Base-by-base conservation (phyloP, 1,140 invertebrate genomes). In the Lordiphosa collinella region DNA sequence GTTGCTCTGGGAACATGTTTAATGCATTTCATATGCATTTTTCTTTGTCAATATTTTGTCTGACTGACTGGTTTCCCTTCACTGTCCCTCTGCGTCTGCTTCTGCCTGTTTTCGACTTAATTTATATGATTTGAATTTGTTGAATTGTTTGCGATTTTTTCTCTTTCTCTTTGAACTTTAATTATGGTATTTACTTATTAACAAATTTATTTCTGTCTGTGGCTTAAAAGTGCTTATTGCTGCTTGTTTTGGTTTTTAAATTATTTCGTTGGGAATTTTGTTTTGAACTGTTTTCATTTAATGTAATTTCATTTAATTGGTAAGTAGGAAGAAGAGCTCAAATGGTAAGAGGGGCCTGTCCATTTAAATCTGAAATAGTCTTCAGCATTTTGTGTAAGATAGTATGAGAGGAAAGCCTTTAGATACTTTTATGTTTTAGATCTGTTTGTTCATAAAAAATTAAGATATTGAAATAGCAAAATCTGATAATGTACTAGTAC, bases 21-120 rank as follows among this genome's bases (percentile, higher is more conserved):
- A 48, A 35, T 48, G 46, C 46, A 48, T 48, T 48, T 48, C 32
- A 48, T 35, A 48, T 48, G 46, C 46, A 48, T 48, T 48, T 48
- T 48, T 48, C 13, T 16, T 29, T 35, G 11, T 46, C 12, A 10
- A 12, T 31, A 29, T 35, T 16, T 29, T 8, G 14, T n/a, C 5
- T n/a, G 25, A 29, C 5, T 29, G 25, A 29, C 25, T 29, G 18
- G 8, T 41, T 10, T 2, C 38, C 38, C 6, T 44, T 31, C 13
- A 6, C 11, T 46, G 7, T 34, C 10, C 12, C 13, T 48, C 11
- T n/a, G 9, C 3, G 12, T 34, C 12, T 34, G 46, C 6, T 10
- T 16, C 9, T 35, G 25, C 25, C 25, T 29, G 25, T 48, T 18
- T 48, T n/a, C 25, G 32, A 35, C 31, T 48, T 48, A 35, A 48